These are phyloP conservation scores for Idris sp. DNA, from an alignment of 1,140 invertebrate species.

Conservation along the genomic window DNA sequence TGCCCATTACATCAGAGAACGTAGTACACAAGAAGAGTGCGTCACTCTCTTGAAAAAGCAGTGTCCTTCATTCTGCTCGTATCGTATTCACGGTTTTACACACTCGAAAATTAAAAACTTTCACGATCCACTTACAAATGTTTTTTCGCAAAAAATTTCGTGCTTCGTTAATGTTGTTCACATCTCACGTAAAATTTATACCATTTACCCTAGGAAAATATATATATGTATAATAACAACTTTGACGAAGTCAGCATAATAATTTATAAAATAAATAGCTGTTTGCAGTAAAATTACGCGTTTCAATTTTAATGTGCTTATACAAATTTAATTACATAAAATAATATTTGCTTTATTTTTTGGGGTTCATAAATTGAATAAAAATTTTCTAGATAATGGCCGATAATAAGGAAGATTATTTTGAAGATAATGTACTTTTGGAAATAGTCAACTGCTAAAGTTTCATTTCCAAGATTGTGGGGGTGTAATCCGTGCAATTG, in stretches of 20 bases:
- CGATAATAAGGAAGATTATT: constrained; percentile 23
- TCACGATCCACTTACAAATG: constrained; percentile 46
- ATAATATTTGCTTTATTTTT: no score
- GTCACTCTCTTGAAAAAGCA: constrained; percentile 29
- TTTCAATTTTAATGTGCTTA: no score
- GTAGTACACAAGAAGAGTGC: constrained; percentile 59
- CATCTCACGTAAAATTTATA: constrained; percentile 16
- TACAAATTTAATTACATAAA: no score
- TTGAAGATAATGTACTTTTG: constrained; percentile 42
- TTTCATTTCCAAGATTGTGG: constrained; percentile 23
- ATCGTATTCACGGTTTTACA: constrained; percentile 34
- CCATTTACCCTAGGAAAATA: no score
- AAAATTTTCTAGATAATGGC: no score
- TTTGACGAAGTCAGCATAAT: constrained; percentile 9
- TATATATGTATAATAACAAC: no score
- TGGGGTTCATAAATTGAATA: no score
- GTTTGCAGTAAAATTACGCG: not conserved
- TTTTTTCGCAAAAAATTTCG: constrained; percentile 21
- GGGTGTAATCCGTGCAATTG: constrained; percentile 47
- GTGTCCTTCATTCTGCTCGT: constrained; percentile 33
- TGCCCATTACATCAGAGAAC: constrained; percentile 66
- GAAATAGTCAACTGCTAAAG: constrained; percentile 52
- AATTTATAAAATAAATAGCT: no score
- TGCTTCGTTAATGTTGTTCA: constrained; percentile 20
- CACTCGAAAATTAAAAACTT: constrained; percentile 41